Evolutionary conservation across 2,113 vertebrate genomes (phyloP).

Genomic region (Scatophagus argus): DNA sequence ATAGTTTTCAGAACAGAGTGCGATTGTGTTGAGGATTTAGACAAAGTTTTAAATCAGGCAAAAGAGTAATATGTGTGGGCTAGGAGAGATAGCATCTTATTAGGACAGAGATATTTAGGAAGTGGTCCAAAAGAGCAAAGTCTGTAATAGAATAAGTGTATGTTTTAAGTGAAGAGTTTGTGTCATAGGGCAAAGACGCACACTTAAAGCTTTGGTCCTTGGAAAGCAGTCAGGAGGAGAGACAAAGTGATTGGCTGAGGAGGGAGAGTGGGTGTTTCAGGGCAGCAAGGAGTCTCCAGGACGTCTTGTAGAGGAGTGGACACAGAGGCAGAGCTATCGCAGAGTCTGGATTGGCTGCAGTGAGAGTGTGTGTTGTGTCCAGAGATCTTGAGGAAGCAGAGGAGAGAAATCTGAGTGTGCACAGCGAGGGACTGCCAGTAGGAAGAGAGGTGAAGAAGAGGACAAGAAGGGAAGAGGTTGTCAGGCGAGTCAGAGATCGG

Average conservation of each 20-base stretch:
- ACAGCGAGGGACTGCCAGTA: slow-evolving; percentile 19
- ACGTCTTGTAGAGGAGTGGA: slow-evolving; percentile 59
- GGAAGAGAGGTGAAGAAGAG: slow-evolving; percentile 54
- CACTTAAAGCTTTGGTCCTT: slow-evolving; percentile 34
- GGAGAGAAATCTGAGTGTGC: slow-evolving; percentile 45
- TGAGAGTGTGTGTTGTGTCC: background rate
- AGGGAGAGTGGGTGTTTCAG: slow-evolving; percentile 55
- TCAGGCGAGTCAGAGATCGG: slow-evolving; percentile 26
- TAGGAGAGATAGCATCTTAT: background rate
- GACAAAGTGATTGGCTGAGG: slow-evolving; percentile 63
- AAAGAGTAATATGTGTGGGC: background rate
- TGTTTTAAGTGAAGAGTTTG: background rate
- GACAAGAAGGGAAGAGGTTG: slow-evolving; percentile 47
- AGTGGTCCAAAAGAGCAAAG: background rate
- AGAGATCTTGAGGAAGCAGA: slow-evolving; percentile 55
- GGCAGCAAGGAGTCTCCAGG: slow-evolving; percentile 58
- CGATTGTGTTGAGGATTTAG: slow-evolving; percentile 4
- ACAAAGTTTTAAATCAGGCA: background rate
- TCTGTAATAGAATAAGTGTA: background rate
- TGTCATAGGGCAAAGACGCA: slow-evolving; percentile 4
- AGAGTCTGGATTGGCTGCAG: slow-evolving; percentile 43
- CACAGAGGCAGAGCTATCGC: slow-evolving; percentile 37
- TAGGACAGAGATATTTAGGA: background rate
- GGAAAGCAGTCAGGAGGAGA: slow-evolving; percentile 38
- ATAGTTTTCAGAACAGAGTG: background rate